phyloP scores from a whole-genome alignment of 2,888 invertebrate species.

The Clistopyga incitator region DNA sequence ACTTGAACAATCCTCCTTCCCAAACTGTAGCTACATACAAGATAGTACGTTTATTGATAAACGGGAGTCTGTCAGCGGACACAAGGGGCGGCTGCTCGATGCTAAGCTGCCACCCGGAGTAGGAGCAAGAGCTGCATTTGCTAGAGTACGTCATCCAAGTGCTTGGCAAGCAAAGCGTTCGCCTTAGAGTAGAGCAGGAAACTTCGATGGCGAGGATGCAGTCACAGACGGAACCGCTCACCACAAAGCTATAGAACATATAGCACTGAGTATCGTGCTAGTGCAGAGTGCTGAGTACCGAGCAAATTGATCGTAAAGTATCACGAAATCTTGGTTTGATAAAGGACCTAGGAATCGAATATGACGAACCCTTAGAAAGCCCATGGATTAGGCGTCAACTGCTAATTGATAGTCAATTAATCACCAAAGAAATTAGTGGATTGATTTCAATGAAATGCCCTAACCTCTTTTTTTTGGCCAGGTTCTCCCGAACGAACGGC shows the following conservation, averaged over 20 bases:
- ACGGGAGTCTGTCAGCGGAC: conserved; percentile 54
- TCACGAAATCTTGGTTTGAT: background rate
- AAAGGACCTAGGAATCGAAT: background rate
- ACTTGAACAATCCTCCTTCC: conserved; percentile 64
- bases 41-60: conserved; percentile 52
- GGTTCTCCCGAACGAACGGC: no score
- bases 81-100: conserved; percentile 69
- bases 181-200: conserved; percentile 48
- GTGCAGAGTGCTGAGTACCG: background rate
- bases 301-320: background rate
- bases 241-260: conserved; percentile 20
- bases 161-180: conserved; percentile 73
- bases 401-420: no score
- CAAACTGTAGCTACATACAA: conserved; percentile 46
- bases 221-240: conserved; percentile 43
- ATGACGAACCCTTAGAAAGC: background rate
- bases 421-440: no score
- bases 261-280: conserved; percentile 1
- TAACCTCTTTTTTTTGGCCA: no score
- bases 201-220: conserved; percentile 46
- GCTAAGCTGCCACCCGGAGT: conserved; percentile 53
- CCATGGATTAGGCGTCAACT: no score
- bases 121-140: conserved; percentile 70
- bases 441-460: no score
- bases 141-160: conserved; percentile 75